These are phyloP conservation scores for Lasioglossum baleicum DNA, from an alignment of 1,140 invertebrate species.

Conservation along the genomic window DNA sequence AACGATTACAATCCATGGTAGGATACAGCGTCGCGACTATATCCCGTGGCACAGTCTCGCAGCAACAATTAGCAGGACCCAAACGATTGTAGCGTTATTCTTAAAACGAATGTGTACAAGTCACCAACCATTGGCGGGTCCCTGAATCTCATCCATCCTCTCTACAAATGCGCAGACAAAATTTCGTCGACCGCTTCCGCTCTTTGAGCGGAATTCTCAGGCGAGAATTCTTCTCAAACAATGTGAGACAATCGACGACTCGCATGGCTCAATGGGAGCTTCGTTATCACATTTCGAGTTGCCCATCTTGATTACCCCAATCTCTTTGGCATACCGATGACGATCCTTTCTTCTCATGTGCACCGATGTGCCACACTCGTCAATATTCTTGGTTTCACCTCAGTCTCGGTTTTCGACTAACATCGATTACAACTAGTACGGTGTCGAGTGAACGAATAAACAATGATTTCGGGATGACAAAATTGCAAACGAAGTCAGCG, in stretches of 20 bases:
- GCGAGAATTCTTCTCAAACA: background rate
- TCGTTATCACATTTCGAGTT: background rate
- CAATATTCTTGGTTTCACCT: background rate
- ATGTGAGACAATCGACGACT: background rate
- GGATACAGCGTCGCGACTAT: background rate
- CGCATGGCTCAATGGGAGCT: background rate
- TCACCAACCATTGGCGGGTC: background rate
- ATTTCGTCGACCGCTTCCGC: background rate
- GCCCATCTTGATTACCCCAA: too few relatives aligned
- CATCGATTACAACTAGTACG: background rate
- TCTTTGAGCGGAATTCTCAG: background rate
- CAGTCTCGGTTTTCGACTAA: too few relatives aligned
- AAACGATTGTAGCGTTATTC: background rate
- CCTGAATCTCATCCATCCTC: background rate
- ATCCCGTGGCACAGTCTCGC: background rate
- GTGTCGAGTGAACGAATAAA: background rate
- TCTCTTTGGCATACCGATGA: too few relatives aligned
- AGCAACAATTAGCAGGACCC: conserved; percentile 12
- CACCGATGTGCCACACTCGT: too few relatives aligned
- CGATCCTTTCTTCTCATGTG: too few relatives aligned
- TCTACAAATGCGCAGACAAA: background rate
- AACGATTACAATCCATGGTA: conserved; percentile 11
- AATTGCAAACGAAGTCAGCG: background rate
- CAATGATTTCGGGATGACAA: background rate
- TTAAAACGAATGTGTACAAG: background rate